Percentiles rank a stretch among this genome's conserved stretches.
Conservation (phyloP, 2,888 invertebrate species). For the Diarsia rubi region DNA sequence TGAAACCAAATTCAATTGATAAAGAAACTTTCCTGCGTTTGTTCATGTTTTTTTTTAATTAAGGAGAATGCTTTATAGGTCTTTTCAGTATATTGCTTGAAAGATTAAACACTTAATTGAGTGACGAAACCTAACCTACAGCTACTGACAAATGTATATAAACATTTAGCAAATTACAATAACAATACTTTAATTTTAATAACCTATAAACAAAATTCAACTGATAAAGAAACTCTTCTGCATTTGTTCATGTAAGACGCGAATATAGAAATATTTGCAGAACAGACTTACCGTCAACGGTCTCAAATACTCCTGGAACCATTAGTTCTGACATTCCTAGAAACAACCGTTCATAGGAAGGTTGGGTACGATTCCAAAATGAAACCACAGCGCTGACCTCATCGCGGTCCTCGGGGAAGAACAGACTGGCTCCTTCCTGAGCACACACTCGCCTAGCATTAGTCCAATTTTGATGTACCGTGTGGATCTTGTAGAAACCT, state of each 20-base stretch:
- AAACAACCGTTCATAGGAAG: neutral
- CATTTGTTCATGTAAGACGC: conserved; percentile 13
- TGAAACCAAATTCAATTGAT: too few species aligned
- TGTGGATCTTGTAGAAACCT: conserved; percentile 83
- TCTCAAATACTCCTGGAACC: conserved; percentile 77
- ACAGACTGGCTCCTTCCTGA: conserved; percentile 78
- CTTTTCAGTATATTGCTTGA: neutral
- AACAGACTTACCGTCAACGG: conserved; percentile 60
- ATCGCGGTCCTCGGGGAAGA: conserved; percentile 76
- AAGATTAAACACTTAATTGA: neutral
- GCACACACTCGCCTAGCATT: conserved; percentile 77
- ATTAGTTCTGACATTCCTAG: conserved; percentile 46
- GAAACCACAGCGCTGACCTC: conserved; percentile 1
- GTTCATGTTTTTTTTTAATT: too few species aligned
- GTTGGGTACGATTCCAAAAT: conserved; percentile 18
- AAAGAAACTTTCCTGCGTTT: too few species aligned
- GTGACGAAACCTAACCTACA: neutral
- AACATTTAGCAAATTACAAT: neutral
- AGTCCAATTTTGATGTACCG: conserved; percentile 74
- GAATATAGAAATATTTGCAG: neutral
- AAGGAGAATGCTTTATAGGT: neutral
- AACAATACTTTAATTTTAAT: neutral
- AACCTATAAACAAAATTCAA: neutral
- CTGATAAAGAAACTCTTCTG: neutral
- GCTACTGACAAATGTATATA: neutral